Conservation (phyloP, 2,113 vertebrate genomes). For the Upupa epops region DNA sequence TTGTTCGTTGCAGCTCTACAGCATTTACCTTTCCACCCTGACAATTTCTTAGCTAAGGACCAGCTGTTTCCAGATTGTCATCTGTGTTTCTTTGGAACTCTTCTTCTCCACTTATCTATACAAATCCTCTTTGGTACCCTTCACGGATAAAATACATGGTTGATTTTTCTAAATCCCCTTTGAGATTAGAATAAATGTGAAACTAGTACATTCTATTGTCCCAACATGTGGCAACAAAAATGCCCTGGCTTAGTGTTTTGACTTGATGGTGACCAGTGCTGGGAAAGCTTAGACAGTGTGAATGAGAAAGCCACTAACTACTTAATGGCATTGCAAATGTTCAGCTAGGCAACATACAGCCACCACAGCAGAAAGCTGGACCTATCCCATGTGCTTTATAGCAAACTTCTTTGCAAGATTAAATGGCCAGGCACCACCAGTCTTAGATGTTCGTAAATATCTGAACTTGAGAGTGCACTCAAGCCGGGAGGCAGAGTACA, state of each 20-base stretch:
- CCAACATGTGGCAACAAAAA: neutral
- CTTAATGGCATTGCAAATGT: neutral
- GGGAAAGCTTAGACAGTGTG: neutral
- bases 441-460: neutral
- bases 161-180: neutral
- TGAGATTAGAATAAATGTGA: neutral
- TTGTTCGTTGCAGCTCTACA: neutral
- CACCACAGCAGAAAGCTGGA: neutral
- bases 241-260: neutral
- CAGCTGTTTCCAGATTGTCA: neutral
- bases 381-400: fast-evolving
- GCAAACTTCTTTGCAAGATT: neutral
- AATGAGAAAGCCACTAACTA: neutral
- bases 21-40: neutral
- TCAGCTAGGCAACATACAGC: neutral
- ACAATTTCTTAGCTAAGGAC: neutral
- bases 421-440: neutral
- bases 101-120: neutral
- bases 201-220: neutral
- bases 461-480: neutral
- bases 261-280: neutral
- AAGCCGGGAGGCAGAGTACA: neutral
- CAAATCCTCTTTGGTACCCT: neutral
- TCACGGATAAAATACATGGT: neutral
- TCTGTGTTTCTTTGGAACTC: neutral